phyloP scores from a whole-genome alignment of 2,797 vertebrate species.

The Erithacus rubecula region DNA sequence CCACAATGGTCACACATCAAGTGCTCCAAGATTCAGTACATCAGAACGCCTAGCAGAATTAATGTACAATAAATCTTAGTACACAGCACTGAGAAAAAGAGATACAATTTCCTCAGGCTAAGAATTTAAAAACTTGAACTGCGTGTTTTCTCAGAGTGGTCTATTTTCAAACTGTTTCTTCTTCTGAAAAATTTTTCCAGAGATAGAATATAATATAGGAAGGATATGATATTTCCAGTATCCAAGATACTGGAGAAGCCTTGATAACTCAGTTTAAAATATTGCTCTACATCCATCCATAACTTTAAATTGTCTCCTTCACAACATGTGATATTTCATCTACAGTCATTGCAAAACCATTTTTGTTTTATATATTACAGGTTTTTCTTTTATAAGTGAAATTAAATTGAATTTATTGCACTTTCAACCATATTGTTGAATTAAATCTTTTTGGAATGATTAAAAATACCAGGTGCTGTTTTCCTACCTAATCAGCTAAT shows the following conservation, averaged over 20 bases:
- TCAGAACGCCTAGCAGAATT: accelerated
- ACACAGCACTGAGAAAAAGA: background rate
- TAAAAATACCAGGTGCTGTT: background rate
- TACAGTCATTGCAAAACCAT: background rate
- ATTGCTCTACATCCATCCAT: background rate
- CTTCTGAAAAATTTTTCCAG: background rate
- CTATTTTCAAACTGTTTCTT: background rate
- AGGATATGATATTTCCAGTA: background rate
- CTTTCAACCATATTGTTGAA: background rate
- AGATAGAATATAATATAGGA: background rate
- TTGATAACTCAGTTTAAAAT: background rate
- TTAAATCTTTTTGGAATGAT: background rate
- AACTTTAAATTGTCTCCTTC: background rate
- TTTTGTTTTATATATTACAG: background rate
- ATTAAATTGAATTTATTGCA: background rate
- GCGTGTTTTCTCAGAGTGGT: background rate
- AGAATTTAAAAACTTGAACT: background rate
- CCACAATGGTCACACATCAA: no score
- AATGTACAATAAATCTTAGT: background rate
- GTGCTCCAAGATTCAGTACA: background rate
- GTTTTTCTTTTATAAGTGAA: background rate
- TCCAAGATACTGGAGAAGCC: background rate
- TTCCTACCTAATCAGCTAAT: background rate
- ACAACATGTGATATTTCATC: background rate
- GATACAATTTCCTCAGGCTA: background rate